Evolutionary conservation across 2,113 vertebrate genomes (phyloP).

Genomic region (Montifringilla adamsi): DNA sequence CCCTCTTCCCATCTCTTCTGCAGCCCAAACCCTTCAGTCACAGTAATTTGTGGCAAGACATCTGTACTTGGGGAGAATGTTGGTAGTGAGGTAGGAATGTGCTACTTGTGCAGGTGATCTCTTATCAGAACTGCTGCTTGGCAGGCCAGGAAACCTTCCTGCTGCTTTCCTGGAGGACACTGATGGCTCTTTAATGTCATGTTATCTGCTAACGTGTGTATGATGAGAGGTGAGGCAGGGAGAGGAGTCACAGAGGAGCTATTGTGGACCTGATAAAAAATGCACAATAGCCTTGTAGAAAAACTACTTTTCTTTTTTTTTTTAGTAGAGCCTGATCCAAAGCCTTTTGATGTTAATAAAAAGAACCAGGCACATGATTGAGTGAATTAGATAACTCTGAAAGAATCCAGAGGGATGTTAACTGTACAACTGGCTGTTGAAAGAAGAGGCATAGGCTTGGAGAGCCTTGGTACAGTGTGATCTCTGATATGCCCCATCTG

Average conservation of each 20-base stretch:
- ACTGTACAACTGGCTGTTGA: constrained; percentile 7
- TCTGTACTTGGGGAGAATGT: background rate
- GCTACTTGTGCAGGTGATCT: background rate
- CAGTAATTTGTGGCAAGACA: background rate
- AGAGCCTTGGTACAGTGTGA: background rate
- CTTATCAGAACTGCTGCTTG: constrained; percentile 33
- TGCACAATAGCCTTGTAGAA: background rate
- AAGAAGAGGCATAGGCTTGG: background rate
- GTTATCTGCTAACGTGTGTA: background rate
- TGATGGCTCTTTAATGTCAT: constrained; percentile 6
- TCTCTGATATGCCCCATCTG: background rate
- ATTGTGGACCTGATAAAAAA: constrained; percentile 4
- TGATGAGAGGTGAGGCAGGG: background rate
- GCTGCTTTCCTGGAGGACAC: background rate
- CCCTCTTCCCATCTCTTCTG: background rate
- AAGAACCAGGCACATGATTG: background rate
- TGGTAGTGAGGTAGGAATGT: background rate
- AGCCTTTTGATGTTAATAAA: constrained; percentile 26
- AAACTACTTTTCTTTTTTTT: background rate
- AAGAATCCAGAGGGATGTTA: background rate
- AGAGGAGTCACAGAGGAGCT: constrained; percentile 4
- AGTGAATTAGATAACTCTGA: constrained; percentile 6
- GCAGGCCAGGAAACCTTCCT: background rate
- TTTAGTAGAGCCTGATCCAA: background rate
- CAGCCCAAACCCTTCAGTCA: background rate